Evolutionary conservation across 2,888 invertebrate species (phyloP), one percentile per base, ranked within the genome.

Genomic region (Lymantria dispar): DNA sequence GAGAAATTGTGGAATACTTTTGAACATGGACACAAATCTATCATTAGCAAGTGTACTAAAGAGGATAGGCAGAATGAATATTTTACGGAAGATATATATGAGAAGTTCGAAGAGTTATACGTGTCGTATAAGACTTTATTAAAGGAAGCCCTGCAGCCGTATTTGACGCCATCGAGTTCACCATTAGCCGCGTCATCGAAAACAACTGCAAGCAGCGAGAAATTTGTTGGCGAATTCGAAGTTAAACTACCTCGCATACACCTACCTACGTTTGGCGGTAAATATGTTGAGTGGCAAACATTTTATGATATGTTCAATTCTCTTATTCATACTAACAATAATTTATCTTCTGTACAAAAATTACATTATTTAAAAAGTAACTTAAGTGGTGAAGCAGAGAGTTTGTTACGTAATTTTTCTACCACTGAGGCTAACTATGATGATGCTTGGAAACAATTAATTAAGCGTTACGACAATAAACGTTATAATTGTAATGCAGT

Each of bases 341-440:
- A 8, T 0, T 8, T 54, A 36, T 30, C 47, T 10, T 7, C 38
- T 1, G 50, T 54, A 8, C 45, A 54, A 3, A 54, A 50, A 36
- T 22, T 50, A n/a, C 54, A 54, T 30, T 54, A 54, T 33, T 31
- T 54, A 8, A 54, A 53, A 13, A 33, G 37, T n/a, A 49, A 37
- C 42, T 33, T 50, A 9, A 12, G 33, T 0, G 53, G 53, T 10
- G 53, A 53, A 46, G 15, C 50, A 2, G 41, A 39, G 31, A 15
- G 8, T 12, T 7, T 55, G 8, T 30, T 55, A 13, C 36, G 51
- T n/a, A 55, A 51, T 22, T 51, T 42, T n/a, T 15, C 50, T 0
- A 55, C 48, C 0, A 55, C 54, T 0, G 51, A 55, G 9, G 36
- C 36, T 9, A 51, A 55, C 11, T 54, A 54, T 13, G 44, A 41